Percentiles rank a stretch among this genome's conserved stretches.
These are phyloP conservation scores for Dendrolimus punctatus DNA, from an alignment of 1,140 invertebrate species.

Conservation along the genomic window DNA sequence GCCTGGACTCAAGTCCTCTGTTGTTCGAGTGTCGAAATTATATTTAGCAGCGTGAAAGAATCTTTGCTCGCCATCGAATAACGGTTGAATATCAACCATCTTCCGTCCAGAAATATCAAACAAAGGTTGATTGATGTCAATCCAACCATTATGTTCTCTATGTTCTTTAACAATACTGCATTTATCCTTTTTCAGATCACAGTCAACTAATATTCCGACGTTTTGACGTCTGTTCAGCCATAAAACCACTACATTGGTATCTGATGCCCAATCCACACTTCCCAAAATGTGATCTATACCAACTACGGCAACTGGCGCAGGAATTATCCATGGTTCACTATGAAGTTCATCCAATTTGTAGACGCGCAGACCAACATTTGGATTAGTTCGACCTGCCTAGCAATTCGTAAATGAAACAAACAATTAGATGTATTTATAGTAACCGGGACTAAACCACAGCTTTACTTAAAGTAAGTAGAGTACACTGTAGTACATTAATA, in stretches of 20 bases:
- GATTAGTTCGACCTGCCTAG: slow-evolving; percentile 85
- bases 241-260: slow-evolving; percentile 78
- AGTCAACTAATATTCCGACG: slow-evolving; percentile 72
- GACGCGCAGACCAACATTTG: slow-evolving; percentile 78
- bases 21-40: slow-evolving; percentile 40
- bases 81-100: slow-evolving; percentile 56
- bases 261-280: slow-evolving; percentile 84
- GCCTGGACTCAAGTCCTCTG: slow-evolving; percentile 77
- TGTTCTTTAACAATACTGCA: slow-evolving; percentile 59
- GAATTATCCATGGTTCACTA: slow-evolving; percentile 47
- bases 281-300: slow-evolving; percentile 70
- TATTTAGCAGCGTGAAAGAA: slow-evolving; percentile 58
- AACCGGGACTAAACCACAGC: too few relatives aligned
- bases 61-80: slow-evolving; percentile 38
- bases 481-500: too few relatives aligned
- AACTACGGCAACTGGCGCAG: slow-evolving; percentile 67
- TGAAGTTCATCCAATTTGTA: slow-evolving; percentile 55
- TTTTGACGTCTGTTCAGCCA: slow-evolving; percentile 94
- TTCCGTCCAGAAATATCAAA: slow-evolving; percentile 62
- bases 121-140: slow-evolving; percentile 50
- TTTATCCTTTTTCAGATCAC: slow-evolving; percentile 62
- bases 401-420: slow-evolving; percentile 5
- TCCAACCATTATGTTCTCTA: slow-evolving; percentile 61
- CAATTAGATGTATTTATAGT: too few relatives aligned
- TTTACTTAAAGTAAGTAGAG: too few relatives aligned